Percentiles rank a stretch among this genome's conserved stretches.
Conservation (phyloP, 1,140 invertebrate species). For the Tetramorium simillimum region DNA sequence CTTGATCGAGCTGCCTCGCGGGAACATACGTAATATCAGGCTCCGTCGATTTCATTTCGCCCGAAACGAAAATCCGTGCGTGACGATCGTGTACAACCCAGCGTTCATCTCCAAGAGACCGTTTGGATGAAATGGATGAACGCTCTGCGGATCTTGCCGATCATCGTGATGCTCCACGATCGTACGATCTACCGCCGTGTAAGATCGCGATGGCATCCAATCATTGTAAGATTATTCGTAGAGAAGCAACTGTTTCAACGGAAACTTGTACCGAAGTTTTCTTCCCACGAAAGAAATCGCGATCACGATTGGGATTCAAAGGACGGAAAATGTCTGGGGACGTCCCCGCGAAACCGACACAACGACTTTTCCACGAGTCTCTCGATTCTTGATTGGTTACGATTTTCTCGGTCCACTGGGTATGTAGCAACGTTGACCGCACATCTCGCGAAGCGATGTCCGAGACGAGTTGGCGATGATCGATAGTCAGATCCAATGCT, state of each 20-base stretch:
- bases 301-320: not conserved
- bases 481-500: slow-evolving; percentile 10
- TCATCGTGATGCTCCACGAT: not conserved
- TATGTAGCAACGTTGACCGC: not conserved
- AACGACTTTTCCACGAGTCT: not conserved
- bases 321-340: slow-evolving; percentile 2
- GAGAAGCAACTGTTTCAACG: not conserved
- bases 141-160: not conserved
- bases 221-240: not conserved
- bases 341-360: not conserved
- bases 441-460: slow-evolving; percentile 12
- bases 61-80: not conserved
- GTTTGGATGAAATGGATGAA: not conserved
- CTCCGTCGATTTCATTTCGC: not conserved
- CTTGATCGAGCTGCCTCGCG: not conserved
- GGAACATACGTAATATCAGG: not conserved
- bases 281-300: not conserved
- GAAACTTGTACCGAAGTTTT: not conserved
- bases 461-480: not conserved
- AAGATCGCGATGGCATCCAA: not conserved
- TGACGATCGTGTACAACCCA: not conserved
- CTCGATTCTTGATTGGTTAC: not conserved
- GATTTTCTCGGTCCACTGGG: not conserved
- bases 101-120: not conserved
- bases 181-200: not conserved